phyloP scores from a whole-genome alignment of 2,113 vertebrate genomes.

The Casuarius casuarius region DNA sequence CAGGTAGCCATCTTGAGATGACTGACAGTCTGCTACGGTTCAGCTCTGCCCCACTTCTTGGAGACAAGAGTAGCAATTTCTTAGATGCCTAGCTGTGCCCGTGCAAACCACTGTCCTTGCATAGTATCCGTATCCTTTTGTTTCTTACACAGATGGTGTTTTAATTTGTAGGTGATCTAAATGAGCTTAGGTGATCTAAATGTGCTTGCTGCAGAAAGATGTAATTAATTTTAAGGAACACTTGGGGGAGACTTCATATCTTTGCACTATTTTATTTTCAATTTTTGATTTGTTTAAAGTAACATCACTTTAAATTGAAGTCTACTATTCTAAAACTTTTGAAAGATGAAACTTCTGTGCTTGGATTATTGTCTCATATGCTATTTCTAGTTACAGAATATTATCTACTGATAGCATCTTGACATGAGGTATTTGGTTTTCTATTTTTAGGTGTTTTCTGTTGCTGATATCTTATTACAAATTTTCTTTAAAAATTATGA shows the following conservation, averaged over 20 bases:
- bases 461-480: not conserved
- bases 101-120: not conserved
- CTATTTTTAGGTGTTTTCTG: not conserved
- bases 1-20: not conserved
- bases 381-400: not conserved
- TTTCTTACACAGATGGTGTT: not conserved
- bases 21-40: not conserved
- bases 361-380: not conserved
- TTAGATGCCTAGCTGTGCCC: not conserved
- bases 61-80: not conserved
- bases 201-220: not conserved
- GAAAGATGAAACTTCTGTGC: not conserved
- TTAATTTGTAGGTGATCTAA: not conserved
- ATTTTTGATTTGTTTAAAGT: not conserved
- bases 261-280: not conserved
- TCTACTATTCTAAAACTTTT: not conserved
- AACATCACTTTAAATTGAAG: not conserved
- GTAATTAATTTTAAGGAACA: slow-evolving; percentile 55
- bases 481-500: not conserved
- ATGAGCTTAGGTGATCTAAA: not conserved
- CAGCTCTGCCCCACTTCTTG: not conserved
- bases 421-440: not conserved
- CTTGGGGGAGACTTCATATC: slow-evolving; percentile 64
- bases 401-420: not conserved
- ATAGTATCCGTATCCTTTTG: not conserved